Base-by-base conservation (phyloP, 2,797 vertebrate species). In the Rhyacichthys aspro region DNA sequence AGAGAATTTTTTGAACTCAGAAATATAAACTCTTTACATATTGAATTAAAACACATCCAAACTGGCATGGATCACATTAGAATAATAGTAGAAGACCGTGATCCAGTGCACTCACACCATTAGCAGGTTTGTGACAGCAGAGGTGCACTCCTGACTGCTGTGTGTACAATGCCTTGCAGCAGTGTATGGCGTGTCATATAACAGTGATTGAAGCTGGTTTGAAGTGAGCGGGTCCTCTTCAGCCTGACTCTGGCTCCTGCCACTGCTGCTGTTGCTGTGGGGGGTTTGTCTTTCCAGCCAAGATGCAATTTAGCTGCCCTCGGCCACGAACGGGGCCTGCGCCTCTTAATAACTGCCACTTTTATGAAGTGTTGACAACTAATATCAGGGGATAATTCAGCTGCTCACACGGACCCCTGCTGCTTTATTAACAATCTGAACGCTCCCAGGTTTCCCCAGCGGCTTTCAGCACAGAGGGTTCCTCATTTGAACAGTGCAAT, bases 291-390 rank as follows among this genome's bases (percentile, higher is more conserved):
- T 81, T 48, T 73, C 46, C 48, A 70, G 83, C 78, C 72, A 60
- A 95, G 94, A 97, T 96, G 93, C 91, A 95, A 97, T 98, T 96
- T 96, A 92, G 92, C 94, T 92, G 94, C 92, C 92, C 87, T 88
- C 72, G 91, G 93, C 93, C 94, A 94, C 84, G 86, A 86, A 81
- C 76, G 80, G 90, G 91, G 90, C 91, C 84, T 90, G 89, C 86
- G 86, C 83, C 95, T 95, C 94, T 97, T 98, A 98, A 98, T 98
- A 98, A 98, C 94, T 93, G 96, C 91, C 95, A 95, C 91, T 88
- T 91, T 95, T 96, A 97, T 94, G 94, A 96, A 97, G 94, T 91
- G 94, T 93, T 91, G 91, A 92, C 90, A 94, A 92, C 93, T 94
- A 94, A 95, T 93, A 94, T 92, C 80, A 88, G 88, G 92, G 82